Evolutionary conservation across 2,113 vertebrate species (phyloP), one percentile per base, ranked within the genome.

Genomic region (Macaca nemestrina): DNA sequence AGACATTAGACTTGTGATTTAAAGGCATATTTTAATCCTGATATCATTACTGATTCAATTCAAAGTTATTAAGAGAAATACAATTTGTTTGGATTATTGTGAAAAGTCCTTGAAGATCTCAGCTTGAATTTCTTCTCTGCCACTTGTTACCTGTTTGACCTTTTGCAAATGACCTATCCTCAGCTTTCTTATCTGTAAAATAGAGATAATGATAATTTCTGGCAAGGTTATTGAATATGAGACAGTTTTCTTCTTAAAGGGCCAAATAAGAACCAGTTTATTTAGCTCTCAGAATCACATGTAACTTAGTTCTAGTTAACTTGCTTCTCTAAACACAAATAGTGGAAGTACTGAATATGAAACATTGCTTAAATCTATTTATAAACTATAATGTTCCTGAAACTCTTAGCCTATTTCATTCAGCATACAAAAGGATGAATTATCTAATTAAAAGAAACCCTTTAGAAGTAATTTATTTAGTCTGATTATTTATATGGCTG

Each of bases 21-120:
- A 95, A 96, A 89, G n/a, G 72, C 14, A 43, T 92, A 27, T 83
- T 55, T 94, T 90, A 76, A 81, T 64, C 81, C 75, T 87, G 32
- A 87, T 82, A 48, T 78, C n/a, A 72, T 70, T 68, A 76, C 8
- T 72, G 40, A 52, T 76, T 87, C 61, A 81, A n/a, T 82, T 92
- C 67, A 75, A 30, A 82, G 64, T 50, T 79, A 61, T 73, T 38
- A 82, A 73, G 8, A 78, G 48, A 78, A 91, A 79, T 59, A 45
- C 17, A 79, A 2, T 79, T 52, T 84, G 18, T 88, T 84, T 80
- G 38, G 57, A 22, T 68, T 70, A 85, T 32, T 89, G 18, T 45
- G 73, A 27, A 45, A 93, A 89, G 20, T 68, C 45, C 25, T 94
- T 88, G 72, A 50, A 88, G 18, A 68, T 22, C 35, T 59, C 50